These are phyloP conservation scores for Oncorhynchus mykiss DNA, from an alignment of 2,113 vertebrate genomes.

Conservation along the genomic window DNA sequence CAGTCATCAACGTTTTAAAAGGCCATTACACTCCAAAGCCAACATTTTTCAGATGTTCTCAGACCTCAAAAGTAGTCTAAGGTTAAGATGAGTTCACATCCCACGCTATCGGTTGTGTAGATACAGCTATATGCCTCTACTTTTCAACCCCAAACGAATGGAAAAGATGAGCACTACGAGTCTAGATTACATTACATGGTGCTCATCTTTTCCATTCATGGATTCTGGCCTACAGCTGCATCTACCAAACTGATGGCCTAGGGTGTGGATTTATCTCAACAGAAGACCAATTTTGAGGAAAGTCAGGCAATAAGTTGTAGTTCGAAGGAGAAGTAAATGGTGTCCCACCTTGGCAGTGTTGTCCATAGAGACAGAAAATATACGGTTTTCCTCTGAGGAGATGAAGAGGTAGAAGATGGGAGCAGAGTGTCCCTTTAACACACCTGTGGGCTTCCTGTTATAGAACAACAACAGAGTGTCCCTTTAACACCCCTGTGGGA, in stretches of 20 bases:
- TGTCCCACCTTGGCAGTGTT: conserved; percentile 67
- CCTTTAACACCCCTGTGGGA: conserved; percentile 49
- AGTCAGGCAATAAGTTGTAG: too few species aligned
- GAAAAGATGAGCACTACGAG: neutral
- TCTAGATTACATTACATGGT: too few species aligned
- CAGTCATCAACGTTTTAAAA: neutral
- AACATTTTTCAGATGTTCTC: too few species aligned
- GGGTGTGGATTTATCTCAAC: too few species aligned
- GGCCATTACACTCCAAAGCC: too few species aligned
- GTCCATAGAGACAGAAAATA: conserved; percentile 73
- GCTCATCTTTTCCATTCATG: too few species aligned
- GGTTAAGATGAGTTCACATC: too few species aligned
- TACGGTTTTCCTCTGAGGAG: conserved; percentile 69
- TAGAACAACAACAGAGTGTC: neutral
- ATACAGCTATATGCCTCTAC: neutral
- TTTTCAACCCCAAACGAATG: neutral
- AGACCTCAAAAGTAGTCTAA: too few species aligned
- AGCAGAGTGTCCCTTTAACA: conserved; percentile 72
- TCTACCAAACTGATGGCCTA: too few species aligned
- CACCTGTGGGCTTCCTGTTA: conserved; percentile 67
- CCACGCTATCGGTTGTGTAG: too few species aligned
- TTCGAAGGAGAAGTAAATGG: neutral
- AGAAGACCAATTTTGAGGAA: too few species aligned
- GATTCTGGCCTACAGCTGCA: too few species aligned
- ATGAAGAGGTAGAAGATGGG: conserved; percentile 66